phyloP scores from a whole-genome alignment of 1,140 invertebrate genomes.

The Homarus americanus region DNA sequence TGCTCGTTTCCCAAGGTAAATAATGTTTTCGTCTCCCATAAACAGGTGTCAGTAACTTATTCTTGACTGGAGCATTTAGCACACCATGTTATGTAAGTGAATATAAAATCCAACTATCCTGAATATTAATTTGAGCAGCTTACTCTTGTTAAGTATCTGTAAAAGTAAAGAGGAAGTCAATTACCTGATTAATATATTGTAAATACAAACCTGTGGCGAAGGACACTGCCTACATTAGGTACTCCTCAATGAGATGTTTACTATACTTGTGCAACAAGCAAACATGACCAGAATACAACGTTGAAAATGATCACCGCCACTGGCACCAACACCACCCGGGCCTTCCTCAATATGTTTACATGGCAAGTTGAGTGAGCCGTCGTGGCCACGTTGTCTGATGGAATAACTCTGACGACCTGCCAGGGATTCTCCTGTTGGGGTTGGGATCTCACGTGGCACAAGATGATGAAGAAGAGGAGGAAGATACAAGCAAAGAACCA shows the following conservation, averaged over 20 bases:
- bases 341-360: neutral
- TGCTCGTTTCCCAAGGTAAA: too few species aligned
- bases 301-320: neutral
- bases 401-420: neutral
- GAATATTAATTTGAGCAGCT: too few species aligned
- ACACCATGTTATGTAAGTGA: too few species aligned
- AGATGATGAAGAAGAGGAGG: neutral
- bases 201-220: neutral
- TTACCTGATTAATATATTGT: neutral
- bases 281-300: neutral
- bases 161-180: too few species aligned
- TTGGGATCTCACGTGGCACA: neutral
- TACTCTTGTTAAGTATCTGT: too few species aligned
- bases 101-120: too few species aligned
- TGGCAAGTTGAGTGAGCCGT: neutral
- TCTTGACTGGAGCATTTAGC: too few species aligned
- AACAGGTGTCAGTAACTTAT: too few species aligned
- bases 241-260: too few species aligned
- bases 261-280: too few species aligned
- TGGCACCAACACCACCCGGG: neutral
- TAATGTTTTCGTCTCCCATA: too few species aligned
- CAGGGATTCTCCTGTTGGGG: neutral
- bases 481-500: constrained; percentile 1
- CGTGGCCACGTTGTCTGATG: neutral
- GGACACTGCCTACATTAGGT: too few species aligned